Conservation (phyloP, 2,113 vertebrate species). For the Cottus gobio region DNA sequence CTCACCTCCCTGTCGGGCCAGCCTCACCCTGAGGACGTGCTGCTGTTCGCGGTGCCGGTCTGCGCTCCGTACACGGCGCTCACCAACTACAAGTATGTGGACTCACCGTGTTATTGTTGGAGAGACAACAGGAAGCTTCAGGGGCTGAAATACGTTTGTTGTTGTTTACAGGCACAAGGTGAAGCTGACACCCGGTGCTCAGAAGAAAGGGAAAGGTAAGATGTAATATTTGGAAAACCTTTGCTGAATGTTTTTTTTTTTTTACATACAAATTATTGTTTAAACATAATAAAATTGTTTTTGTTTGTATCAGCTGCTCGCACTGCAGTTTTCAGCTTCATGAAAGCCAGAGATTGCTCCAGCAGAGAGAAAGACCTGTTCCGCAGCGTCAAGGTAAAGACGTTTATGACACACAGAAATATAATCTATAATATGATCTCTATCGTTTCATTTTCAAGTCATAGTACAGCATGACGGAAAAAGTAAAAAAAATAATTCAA, state of each 20-base stretch:
- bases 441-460: no score
- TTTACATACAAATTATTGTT: no score
- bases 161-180: conserved; percentile 88
- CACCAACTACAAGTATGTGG: conserved; percentile 90
- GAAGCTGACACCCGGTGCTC: conserved; percentile 95
- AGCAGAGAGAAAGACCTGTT: conserved; percentile 94
- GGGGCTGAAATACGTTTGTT: conserved; percentile 11
- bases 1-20: conserved; percentile 93
- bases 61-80: conserved; percentile 95
- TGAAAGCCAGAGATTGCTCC: conserved; percentile 91
- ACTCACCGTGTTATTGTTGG: background rate
- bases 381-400: conserved; percentile 93
- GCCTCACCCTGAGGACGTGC: conserved; percentile 90
- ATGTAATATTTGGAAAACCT: background rate
- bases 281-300: background rate
- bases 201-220: conserved; percentile 98
- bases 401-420: no score
- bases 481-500: no score
- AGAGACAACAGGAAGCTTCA: background rate
- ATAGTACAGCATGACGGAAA: no score
- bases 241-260: background rate
- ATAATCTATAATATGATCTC: no score
- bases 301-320: conserved; percentile 87
- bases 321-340: conserved; percentile 94
- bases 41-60: conserved; percentile 93